Conservation (phyloP, 1,140 invertebrate species). For the Eriocheir sinensis region DNA sequence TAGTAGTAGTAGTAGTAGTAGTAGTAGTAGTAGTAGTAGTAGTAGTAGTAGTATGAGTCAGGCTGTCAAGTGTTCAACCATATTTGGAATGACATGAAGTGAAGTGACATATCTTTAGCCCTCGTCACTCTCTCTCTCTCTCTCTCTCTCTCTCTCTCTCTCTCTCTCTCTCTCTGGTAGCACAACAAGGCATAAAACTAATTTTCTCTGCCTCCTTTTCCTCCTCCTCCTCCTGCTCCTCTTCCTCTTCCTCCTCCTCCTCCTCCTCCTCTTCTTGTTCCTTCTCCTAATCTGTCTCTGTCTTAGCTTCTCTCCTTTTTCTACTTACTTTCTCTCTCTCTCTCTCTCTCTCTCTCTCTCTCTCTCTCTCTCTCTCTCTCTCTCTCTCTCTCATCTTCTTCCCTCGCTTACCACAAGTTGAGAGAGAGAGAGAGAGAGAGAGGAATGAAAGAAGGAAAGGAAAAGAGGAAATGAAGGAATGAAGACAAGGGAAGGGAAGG, state of each 20-base stretch:
- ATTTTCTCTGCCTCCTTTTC: neutral
- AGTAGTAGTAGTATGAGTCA: neutral
- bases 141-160: neutral
- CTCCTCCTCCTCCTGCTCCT: neutral
- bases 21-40: constrained; percentile 24
- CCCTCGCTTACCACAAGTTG: neutral
- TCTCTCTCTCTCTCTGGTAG: neutral
- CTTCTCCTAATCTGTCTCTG: neutral
- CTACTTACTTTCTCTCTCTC: neutral
- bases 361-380: neutral
- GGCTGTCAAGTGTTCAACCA: no score
- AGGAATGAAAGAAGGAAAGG: neutral
- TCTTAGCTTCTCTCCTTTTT: neutral
- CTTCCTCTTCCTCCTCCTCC: neutral
- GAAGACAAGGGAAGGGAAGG: neutral
- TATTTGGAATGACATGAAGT: no score
- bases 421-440: constrained; percentile 29
- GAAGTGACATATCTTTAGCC: no score
- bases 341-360: neutral
- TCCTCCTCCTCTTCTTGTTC: neutral
- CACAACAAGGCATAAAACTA: neutral
- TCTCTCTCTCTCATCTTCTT: neutral
- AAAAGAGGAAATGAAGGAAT: no score
- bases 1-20: constrained; percentile 16
- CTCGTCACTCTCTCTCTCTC: constrained; percentile 2